Evolutionary conservation across 2,888 invertebrate genomes (phyloP).

Genomic region (Leucoptera coffeella): DNA sequence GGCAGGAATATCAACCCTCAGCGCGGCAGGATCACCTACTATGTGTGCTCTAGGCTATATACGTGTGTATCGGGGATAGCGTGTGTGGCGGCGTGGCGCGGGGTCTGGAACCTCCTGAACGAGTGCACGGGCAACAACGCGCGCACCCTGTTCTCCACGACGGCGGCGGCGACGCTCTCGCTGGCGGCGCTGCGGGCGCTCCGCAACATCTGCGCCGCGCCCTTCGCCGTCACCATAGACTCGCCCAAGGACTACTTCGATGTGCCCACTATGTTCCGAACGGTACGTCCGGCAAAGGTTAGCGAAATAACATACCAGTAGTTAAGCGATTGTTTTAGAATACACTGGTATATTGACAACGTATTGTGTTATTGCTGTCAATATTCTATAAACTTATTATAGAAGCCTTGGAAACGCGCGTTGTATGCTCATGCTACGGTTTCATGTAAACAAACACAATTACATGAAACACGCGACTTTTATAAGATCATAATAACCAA

Average conservation of each 20-base stretch:
- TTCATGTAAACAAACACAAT: no score
- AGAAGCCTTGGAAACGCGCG: no score
- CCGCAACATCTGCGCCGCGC: constrained; percentile 76
- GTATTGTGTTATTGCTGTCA: no score
- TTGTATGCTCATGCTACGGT: no score
- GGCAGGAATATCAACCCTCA: constrained; percentile 56
- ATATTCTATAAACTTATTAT: no score
- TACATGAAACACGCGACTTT: no score
- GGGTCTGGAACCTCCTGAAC: constrained; percentile 74
- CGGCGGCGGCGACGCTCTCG: constrained; percentile 60
- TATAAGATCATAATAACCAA: no score
- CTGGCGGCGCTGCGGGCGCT: constrained; percentile 64
- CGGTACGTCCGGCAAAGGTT: constrained; percentile 60
- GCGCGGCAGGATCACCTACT: constrained; percentile 61
- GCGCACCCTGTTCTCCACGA: constrained; percentile 56
- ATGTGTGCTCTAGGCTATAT: constrained; percentile 65
- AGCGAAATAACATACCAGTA: no score
- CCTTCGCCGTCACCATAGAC: constrained; percentile 73
- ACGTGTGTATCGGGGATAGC: constrained; percentile 70
- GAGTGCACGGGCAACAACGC: constrained; percentile 59
- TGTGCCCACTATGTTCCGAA: constrained; percentile 79
- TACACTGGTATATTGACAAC: no score
- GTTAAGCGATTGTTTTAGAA: no score
- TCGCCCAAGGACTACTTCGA: constrained; percentile 73
- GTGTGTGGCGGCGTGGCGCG: constrained; percentile 85